Conservation (phyloP, 2,113 vertebrate genomes). For the Aspidoscelis tigris region DNA sequence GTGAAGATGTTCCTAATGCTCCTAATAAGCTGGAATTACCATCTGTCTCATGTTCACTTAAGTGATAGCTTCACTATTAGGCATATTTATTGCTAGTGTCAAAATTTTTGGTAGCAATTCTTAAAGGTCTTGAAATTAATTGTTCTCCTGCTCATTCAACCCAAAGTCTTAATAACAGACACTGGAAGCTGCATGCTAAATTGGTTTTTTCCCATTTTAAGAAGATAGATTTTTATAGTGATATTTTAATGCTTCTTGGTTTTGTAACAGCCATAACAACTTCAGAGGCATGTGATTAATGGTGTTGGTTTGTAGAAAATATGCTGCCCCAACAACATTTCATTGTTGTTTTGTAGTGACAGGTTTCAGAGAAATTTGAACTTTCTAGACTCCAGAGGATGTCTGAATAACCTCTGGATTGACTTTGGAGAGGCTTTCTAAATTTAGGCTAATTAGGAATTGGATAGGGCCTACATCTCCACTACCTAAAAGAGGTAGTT, state of each 20-base stretch:
- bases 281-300: constrained; percentile 2
- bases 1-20: not conserved
- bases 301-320: not conserved
- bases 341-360: not conserved
- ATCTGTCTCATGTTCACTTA: not conserved
- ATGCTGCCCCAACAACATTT: not conserved
- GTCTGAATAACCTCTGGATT: not conserved
- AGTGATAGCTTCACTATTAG: not conserved
- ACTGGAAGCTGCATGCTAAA: not conserved
- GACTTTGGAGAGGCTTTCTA: no score
- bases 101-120: not conserved
- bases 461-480: no score
- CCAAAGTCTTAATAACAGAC: constrained; percentile 8
- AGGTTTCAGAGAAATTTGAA: not conserved
- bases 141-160: not conserved
- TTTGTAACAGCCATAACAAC: not conserved
- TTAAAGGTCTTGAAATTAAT: not conserved
- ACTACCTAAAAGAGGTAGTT: no score
- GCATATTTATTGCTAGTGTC: not conserved
- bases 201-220: not conserved
- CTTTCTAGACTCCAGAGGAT: not conserved
- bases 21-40: not conserved
- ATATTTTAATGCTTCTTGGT: constrained; percentile 3
- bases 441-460: no score
- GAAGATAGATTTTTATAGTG: not conserved